phyloP scores from a whole-genome alignment of 2,113 vertebrate genomes.

The Harpagus bidentatus region DNA sequence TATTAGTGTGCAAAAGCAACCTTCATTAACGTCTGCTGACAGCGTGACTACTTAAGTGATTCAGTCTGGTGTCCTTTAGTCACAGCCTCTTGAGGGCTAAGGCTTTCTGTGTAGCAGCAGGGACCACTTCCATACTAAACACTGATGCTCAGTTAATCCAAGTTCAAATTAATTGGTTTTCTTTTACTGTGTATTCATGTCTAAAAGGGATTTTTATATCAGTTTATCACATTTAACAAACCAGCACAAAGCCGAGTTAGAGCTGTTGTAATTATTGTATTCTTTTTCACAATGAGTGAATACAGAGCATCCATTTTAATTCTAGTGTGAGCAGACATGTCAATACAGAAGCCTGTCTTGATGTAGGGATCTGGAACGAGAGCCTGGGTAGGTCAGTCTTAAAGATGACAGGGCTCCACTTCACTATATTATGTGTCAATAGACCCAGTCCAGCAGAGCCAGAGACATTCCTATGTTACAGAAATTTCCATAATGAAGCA shows the following conservation, averaged over 20 bases:
- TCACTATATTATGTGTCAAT: neutral
- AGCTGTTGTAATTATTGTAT: neutral
- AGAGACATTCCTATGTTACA: neutral
- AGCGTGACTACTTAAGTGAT: neutral
- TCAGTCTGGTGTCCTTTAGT: conserved; percentile 16
- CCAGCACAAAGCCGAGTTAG: neutral
- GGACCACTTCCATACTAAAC: neutral
- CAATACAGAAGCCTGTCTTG: neutral
- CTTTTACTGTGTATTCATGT: neutral
- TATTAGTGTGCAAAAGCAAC: neutral
- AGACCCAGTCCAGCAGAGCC: neutral
- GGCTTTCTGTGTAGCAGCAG: neutral
- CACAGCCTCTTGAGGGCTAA: neutral
- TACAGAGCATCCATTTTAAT: neutral
- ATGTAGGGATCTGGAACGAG: neutral
- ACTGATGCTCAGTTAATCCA: neutral
- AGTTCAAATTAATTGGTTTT: conserved; percentile 21
- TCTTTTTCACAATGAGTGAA: neutral
- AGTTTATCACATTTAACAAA: conserved; percentile 17
- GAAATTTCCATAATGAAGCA: neutral
- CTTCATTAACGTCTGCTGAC: neutral
- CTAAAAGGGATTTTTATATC: neutral
- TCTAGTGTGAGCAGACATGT: neutral
- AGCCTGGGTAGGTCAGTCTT: neutral
- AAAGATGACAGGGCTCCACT: neutral